These are phyloP conservation scores for Oryzias celebensis DNA, from an alignment of 2,113 vertebrate genomes.

Conservation along the genomic window DNA sequence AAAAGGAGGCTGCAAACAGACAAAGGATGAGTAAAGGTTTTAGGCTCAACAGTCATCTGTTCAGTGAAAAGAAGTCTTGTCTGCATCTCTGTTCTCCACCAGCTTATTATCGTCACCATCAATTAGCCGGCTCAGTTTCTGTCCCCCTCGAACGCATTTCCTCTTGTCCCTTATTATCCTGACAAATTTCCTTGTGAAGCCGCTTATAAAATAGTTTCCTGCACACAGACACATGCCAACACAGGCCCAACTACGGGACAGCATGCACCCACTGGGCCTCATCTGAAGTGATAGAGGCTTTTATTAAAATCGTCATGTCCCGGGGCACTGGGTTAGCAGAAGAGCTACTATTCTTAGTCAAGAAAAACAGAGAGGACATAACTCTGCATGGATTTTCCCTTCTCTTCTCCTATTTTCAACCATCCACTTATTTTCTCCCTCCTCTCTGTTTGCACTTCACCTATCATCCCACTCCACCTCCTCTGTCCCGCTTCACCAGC, in stretches of 20 bases:
- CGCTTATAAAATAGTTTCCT: constrained; percentile 39
- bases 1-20: constrained; percentile 2
- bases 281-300: constrained; percentile 63
- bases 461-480: constrained; percentile 67
- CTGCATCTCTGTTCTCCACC: constrained; percentile 28
- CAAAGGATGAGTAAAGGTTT: constrained; percentile 5
- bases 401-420: constrained; percentile 34
- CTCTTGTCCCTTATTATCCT: constrained; percentile 36
- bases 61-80: constrained; percentile 23
- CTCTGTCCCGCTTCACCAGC: constrained; percentile 49
- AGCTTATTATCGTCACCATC: constrained; percentile 50
- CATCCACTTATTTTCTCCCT: constrained; percentile 36
- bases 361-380: constrained; percentile 49
- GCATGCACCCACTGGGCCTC: constrained; percentile 34
- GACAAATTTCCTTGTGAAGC: constrained; percentile 32
- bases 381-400: constrained; percentile 43
- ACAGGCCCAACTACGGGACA: constrained; percentile 29
- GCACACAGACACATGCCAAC: constrained; percentile 19
- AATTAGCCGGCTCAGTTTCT: constrained; percentile 29
- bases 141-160: constrained; percentile 14
- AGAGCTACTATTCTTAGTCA: constrained; percentile 74
- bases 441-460: constrained; percentile 61
- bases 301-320: constrained; percentile 72
- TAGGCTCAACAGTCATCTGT: constrained; percentile 29
- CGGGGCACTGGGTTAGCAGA: constrained; percentile 68